These are phyloP conservation scores for Cyprinodon tularosa DNA, from an alignment of 2,113 vertebrate genomes.

Conservation along the genomic window DNA sequence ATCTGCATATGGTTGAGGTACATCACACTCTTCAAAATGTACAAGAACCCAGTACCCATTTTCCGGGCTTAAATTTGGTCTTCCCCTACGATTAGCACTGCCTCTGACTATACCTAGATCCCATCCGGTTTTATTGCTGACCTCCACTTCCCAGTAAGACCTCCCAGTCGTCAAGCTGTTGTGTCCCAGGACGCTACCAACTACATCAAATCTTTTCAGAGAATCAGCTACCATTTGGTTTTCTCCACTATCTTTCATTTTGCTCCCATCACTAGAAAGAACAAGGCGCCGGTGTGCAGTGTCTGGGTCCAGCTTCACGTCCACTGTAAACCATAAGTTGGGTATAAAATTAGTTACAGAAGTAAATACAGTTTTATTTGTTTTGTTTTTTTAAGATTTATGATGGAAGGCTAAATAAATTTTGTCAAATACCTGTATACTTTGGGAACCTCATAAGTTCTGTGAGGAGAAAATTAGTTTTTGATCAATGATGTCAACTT, in stretches of 20 bases:
- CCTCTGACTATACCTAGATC: constrained; percentile 69
- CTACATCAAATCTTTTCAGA: constrained; percentile 57
- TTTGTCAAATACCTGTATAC: constrained; percentile 56
- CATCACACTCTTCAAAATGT: constrained; percentile 45
- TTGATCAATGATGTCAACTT: neutral
- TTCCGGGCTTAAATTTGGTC: constrained; percentile 51
- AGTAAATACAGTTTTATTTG: accelerated
- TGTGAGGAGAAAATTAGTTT: constrained; percentile 9
- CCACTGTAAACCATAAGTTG: constrained; percentile 37
- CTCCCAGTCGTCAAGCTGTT: constrained; percentile 44
- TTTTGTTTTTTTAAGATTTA: neutral
- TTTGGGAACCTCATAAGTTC: constrained; percentile 62
- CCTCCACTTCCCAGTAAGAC: constrained; percentile 76
- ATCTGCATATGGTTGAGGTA: constrained; percentile 12
- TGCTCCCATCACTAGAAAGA: constrained; percentile 51
- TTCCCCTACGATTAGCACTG: constrained; percentile 58
- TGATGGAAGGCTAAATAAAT: neutral
- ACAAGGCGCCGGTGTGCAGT: constrained; percentile 53
- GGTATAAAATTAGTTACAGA: neutral
- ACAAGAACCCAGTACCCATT: constrained; percentile 73
- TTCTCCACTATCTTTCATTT: constrained; percentile 54
- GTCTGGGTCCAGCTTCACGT: constrained; percentile 65
- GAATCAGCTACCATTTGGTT: neutral
- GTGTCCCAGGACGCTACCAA: constrained; percentile 58
- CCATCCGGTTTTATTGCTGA: constrained; percentile 67